Evolutionary conservation across 2,888 invertebrate genomes (phyloP).

Genomic region (Lasioglossum pauxillum): DNA sequence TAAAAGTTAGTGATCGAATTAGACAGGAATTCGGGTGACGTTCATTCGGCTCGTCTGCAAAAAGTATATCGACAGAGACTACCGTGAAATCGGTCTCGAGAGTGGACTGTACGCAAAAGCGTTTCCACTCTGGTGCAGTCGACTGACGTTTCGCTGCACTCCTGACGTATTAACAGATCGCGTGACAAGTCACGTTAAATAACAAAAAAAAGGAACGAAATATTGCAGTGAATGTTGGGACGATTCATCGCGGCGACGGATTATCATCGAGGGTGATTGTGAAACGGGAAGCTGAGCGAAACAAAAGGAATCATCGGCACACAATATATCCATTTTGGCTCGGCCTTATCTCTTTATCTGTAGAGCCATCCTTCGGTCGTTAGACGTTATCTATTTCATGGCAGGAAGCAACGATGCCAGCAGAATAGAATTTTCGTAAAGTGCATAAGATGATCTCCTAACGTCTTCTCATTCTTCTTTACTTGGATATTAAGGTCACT

Average conservation of each 20-base stretch:
- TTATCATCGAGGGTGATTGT: background rate
- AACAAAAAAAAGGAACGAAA: background rate
- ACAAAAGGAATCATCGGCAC: conserved; percentile 5
- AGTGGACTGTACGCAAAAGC: conserved; percentile 14
- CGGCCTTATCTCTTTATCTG: conserved; percentile 9
- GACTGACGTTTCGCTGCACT: conserved; percentile 11
- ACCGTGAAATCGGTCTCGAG: conserved; percentile 8
- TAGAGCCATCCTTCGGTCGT: conserved; percentile 14
- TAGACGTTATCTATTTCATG: conserved; percentile 19
- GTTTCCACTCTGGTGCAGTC: conserved; percentile 5
- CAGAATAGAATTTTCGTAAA: conserved; percentile 56
- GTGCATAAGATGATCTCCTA: conserved; percentile 56
- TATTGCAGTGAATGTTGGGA: background rate
- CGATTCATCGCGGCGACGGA: background rate
- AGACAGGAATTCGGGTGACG: conserved; percentile 25
- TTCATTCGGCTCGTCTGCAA: conserved; percentile 3
- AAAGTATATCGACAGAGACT: background rate
- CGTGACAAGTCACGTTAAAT: conserved; percentile 6
- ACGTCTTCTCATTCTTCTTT: conserved; percentile 50
- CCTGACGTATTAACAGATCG: conserved; percentile 19
- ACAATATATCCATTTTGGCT: conserved; percentile 8
- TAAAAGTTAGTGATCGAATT: conserved; percentile 37
- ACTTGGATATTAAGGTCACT: conserved; percentile 57
- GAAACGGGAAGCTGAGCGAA: background rate
- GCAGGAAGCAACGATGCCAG: conserved; percentile 27